A percentile compares a stretch with the other conserved stretches of the same genome.
Evolutionary conservation across 2,797 vertebrate species (phyloP).

Genomic region (Danio albolineatus): DNA sequence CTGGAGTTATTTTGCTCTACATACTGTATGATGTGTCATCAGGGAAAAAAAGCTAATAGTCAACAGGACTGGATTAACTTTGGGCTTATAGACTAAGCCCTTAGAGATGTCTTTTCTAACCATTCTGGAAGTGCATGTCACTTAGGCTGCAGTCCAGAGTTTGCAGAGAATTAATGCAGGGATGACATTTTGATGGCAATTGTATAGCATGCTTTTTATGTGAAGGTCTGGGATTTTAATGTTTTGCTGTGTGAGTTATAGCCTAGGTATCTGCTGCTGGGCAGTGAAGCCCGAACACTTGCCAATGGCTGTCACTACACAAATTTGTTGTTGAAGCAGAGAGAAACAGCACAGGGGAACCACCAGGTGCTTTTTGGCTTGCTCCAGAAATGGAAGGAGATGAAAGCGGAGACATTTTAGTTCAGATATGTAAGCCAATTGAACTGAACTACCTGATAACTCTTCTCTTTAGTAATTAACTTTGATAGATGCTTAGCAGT

Average conservation of each 20-base stretch:
- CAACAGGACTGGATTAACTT: constrained; percentile 3
- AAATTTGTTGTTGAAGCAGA: constrained; percentile 68
- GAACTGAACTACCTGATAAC: constrained; percentile 37
- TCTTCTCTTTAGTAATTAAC: constrained; percentile 38
- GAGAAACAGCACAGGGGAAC: constrained; percentile 61
- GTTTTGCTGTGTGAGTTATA: constrained; percentile 65
- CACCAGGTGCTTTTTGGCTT: constrained; percentile 56
- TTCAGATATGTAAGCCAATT: constrained; percentile 44
- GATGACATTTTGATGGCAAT: constrained; percentile 77
- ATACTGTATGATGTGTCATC: constrained; percentile 31
- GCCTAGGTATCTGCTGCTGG: constrained; percentile 72
- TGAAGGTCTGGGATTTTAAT: constrained; percentile 72
- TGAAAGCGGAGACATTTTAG: constrained; percentile 47
- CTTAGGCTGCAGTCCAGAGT: constrained; percentile 31
- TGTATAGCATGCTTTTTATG: constrained; percentile 67
- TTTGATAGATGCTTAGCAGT: constrained; percentile 37
- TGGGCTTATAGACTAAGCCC: constrained; percentile 1
- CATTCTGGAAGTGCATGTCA: constrained; percentile 32
- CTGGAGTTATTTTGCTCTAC: constrained; percentile 9
- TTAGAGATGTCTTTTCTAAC: constrained; percentile 46
- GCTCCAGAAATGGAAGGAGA: constrained; percentile 45
- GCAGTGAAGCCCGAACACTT: constrained; percentile 53
- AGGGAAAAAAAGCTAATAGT: not conserved
- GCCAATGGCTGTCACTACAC: constrained; percentile 74
- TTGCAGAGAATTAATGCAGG: constrained; percentile 69